Evolutionary conservation across 2,888 invertebrate genomes (phyloP), one percentile per base, ranked within the genome.

Genomic region (Pyralis farinalis): DNA sequence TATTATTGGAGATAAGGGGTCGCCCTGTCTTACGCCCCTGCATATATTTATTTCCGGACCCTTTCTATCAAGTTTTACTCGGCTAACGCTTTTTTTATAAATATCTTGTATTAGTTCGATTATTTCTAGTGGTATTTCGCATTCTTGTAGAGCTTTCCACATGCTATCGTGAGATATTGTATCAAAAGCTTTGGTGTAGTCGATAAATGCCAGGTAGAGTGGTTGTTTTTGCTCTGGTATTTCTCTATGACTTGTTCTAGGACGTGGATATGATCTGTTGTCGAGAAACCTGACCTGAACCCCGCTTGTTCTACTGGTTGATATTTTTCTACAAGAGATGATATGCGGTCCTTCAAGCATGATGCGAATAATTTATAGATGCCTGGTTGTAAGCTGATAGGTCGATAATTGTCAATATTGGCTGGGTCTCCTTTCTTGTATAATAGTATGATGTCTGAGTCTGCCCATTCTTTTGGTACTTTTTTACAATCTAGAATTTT

Each of bases 381-480:
- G 27, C 53, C 52, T 10, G 53, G 49, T 50, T 55, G 52, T 7
- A 57, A 43, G 33, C 51, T 51, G 6, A 57, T 54, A 6, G 49
- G 55, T n/a, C 52, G 43, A 12, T 53, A 52, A 34, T 53, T 53
- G 37, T 43, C 46, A 1, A 57, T 50, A 10, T 52, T 46, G 11
- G 49, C 5, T 37, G 49, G 37, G 25, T 56, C 53, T 5, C 57
- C 55, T 45, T 58, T 60, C 30, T 58, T 58, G 31, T 54, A 55
- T 7, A 58, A 29, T 1, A 57, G 48, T 8, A 55, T 53, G 20
- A 55, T 57, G 10, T 51, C 46, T 0, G 52, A 55, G 25, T 52
- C 37, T 11, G 50, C 47, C 52, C 57, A 61, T 47, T 53, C 55
- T 11, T 46, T 35, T 0, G 51, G 53, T 1, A 52, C 52, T 1